A percentile compares a stretch with the other conserved stretches of the same genome.
Conservation (phyloP, 1,140 invertebrate species). For the Holcopasites calliopsidis region DNA sequence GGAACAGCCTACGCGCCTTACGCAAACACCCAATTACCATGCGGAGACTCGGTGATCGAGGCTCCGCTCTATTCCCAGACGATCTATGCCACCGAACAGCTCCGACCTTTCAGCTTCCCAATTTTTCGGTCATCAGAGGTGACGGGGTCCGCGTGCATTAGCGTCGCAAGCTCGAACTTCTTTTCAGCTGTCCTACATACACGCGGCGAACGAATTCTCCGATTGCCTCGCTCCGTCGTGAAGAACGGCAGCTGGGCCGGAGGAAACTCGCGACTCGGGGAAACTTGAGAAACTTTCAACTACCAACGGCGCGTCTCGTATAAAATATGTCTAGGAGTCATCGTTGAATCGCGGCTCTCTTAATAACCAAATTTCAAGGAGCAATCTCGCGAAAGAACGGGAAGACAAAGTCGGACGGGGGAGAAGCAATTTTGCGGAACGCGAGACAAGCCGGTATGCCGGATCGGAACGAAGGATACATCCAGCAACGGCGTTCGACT, state of each 20-base stretch:
- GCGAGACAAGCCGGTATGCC: background rate
- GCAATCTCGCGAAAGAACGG: too few relatives aligned
- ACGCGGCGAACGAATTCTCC: background rate
- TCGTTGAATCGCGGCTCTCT: too few relatives aligned
- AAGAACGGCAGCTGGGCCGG: conserved; percentile 48
- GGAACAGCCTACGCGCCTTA: background rate
- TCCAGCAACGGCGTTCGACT: conserved; percentile 26
- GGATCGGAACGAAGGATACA: conserved; percentile 35
- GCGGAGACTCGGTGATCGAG: conserved; percentile 12
- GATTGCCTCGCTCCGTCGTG: background rate
- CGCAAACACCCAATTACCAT: conserved; percentile 30
- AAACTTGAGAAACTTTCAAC: conserved; percentile 51
- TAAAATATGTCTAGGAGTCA: too few relatives aligned
- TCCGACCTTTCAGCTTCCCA: conserved; percentile 43
- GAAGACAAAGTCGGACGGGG: background rate
- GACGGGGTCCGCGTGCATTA: conserved; percentile 41
- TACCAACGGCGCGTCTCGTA: conserved; percentile 15
- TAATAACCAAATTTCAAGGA: too few relatives aligned
- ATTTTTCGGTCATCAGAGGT: conserved; percentile 24
- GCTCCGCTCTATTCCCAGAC: background rate
- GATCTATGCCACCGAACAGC: conserved; percentile 20
- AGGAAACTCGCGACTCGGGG: conserved; percentile 25
- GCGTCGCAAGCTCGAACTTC: conserved; percentile 49
- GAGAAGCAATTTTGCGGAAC: background rate
- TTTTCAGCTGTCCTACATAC: conserved; percentile 59